Evolutionary conservation across 2,113 vertebrate genomes (phyloP).

Genomic region (Raja brachyura): DNA sequence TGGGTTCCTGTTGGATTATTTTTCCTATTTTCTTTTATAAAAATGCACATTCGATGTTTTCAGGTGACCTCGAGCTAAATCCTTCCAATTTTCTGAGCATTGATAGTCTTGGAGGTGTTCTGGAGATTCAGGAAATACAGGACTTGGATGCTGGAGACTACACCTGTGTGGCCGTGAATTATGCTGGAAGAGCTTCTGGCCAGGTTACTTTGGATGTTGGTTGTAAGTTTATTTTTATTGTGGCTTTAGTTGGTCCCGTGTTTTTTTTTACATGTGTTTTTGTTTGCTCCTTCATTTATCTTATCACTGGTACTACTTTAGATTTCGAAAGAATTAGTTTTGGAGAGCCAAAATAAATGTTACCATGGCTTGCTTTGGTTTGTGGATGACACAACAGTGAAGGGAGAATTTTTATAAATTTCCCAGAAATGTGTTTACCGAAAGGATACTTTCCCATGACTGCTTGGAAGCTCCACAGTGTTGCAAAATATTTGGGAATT

Average conservation of each 20-base stretch:
- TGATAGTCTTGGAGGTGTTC: constrained; percentile 60
- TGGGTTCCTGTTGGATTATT: background rate
- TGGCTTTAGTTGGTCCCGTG: background rate
- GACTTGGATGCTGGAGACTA: constrained; percentile 83
- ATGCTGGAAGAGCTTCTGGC: constrained; percentile 74
- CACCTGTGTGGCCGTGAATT: constrained; percentile 75
- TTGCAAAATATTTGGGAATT: background rate
- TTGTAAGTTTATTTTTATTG: constrained; percentile 60
- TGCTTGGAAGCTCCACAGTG: background rate
- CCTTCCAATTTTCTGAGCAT: constrained; percentile 64
- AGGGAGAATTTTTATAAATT: background rate
- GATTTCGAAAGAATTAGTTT: background rate
- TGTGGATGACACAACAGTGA: background rate
- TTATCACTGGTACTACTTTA: background rate
- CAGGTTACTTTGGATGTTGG: constrained; percentile 83
- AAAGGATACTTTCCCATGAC: background rate
- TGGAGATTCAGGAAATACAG: constrained; percentile 78
- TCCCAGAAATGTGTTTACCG: background rate
- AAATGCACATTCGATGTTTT: background rate
- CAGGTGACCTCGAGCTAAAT: constrained; percentile 74
- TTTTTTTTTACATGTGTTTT: background rate
- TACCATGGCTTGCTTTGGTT: background rate
- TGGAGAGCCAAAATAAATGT: background rate
- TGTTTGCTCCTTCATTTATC: background rate
- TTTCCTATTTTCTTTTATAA: background rate